Base-by-base conservation (phyloP, 1,140 invertebrate genomes). In the Plutomurus gul region DNA sequence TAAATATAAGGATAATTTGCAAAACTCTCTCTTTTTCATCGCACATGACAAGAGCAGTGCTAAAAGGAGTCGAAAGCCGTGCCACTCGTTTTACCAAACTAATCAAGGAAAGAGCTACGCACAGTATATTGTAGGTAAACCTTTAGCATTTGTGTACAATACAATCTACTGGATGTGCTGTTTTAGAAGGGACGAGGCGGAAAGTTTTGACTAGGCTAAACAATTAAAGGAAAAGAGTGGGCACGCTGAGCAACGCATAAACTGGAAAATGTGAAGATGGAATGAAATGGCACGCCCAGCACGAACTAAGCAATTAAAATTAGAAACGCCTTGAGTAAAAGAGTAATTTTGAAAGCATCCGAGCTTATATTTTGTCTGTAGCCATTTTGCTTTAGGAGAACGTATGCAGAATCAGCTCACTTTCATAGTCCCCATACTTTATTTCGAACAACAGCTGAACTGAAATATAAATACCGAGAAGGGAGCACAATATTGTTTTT, bases 361-460 rank as follows among this genome's bases (percentile, higher is more conserved):
- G 56, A 65, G 27, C 56, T 65, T 33, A 13, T 65, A 27, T 60
- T 33, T 13, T 33, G 6, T 18, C 27, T 65, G 56, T 16, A 65
- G 56, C 8, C 56, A 65, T 65, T 36, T 65, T 65, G 56, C 51
- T 43, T 43, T 2, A 10, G 25, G 27, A 27, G 27, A 33, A 65
- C 56, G 36, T 65, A 65, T 65, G 56, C 56, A 65, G 56, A 65
- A 65, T 65, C 56, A 33, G 56, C 56, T 65, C 27, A 65, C 56
- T 65, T 65, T 65, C 56, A 65, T 65, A 65, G 56, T 65, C 56
- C 56, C 56, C 56, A 65, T 25, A 13, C 56, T 65, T 33, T 30
- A 65, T 65, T 65, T 65, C 36, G 27, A 65, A 65, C 56, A 65
- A 65, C 56, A 65, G 56, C 56, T 65, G 56, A 65, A 65, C 56